Conservation (phyloP, 2,797 vertebrate genomes). For the Phataginus tricuspis region DNA sequence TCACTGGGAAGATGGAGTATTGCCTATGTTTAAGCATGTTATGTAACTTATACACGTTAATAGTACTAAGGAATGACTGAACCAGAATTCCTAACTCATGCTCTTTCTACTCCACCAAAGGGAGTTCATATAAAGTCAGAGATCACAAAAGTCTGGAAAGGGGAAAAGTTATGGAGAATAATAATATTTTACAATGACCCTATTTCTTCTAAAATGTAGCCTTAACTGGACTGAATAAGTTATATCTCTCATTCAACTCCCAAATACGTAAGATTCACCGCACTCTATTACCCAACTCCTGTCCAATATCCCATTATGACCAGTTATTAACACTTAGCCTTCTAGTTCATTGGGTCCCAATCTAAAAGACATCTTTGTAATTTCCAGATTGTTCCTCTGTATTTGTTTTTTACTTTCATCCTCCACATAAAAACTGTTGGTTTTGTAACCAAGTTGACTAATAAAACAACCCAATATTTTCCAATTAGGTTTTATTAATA, state of each 20-base stretch:
- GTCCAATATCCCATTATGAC: background rate
- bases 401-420: background rate
- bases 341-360: background rate
- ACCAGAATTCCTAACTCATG: background rate
- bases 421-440: background rate
- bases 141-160: background rate
- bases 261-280: background rate
- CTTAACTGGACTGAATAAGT: background rate
- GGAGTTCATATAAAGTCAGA: background rate
- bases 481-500: background rate
- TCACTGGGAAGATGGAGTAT: background rate
- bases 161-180: background rate
- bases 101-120: background rate
- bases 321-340: background rate
- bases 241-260: background rate
- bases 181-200: background rate
- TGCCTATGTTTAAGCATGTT: background rate
- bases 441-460: background rate
- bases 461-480: background rate
- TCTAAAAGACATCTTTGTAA: background rate
- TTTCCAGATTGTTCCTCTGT: background rate
- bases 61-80: background rate
- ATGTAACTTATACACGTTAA: background rate
- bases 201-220: background rate
- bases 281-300: background rate